Evolutionary conservation across 64 coral and sea anemone species (phyloP).

Genomic region (Acropora tenuis): DNA sequence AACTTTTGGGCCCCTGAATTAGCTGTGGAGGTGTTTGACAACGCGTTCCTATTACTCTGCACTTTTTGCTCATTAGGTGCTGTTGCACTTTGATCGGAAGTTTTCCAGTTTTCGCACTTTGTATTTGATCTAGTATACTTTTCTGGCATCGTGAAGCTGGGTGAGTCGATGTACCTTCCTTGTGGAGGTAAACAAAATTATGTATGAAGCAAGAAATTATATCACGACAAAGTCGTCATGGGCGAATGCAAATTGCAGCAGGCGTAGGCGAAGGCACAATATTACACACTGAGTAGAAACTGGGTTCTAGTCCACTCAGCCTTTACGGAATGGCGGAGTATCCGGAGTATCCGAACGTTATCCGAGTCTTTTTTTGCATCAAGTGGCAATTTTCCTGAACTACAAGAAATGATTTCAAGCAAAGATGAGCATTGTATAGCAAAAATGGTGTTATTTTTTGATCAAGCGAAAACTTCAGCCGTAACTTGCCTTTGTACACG

Average conservation of each 20-base stretch:
- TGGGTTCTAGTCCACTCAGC: constrained; percentile 16
- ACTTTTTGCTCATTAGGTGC: neutral
- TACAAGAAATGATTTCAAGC: neutral
- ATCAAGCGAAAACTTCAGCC: constrained; percentile 51
- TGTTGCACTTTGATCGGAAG: neutral
- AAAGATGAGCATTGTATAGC: constrained; percentile 47
- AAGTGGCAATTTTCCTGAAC: too few relatives aligned
- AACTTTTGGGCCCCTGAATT: neutral
- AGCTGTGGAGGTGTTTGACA: neutral
- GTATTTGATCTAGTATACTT: neutral
- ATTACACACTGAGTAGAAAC: neutral
- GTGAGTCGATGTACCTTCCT: neutral
- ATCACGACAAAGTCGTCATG: neutral
- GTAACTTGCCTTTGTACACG: constrained; percentile 85
- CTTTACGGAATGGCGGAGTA: too few relatives aligned
- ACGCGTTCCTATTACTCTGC: neutral
- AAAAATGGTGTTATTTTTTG: constrained; percentile 75
- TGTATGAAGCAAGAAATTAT: too few relatives aligned
- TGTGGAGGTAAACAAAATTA: neutral
- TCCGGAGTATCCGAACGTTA: too few relatives aligned
- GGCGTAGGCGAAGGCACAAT: neutral
- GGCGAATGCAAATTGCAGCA: neutral
- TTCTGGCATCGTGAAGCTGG: neutral
- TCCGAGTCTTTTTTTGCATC: too few relatives aligned
- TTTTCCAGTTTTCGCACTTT: neutral